Conservation (phyloP, 1,140 invertebrate species). For the Trypoxylus dichotomus region DNA sequence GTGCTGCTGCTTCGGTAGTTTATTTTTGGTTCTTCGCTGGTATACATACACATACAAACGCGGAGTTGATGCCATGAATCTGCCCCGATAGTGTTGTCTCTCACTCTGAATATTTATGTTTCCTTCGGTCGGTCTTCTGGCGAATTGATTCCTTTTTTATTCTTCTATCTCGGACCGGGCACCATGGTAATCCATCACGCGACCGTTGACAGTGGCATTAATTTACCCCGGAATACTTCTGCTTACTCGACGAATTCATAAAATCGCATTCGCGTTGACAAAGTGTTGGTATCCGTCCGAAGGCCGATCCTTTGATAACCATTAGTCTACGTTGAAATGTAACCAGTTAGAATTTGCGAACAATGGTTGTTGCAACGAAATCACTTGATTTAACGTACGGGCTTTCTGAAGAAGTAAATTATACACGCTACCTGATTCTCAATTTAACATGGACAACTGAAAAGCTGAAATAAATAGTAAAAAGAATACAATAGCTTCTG, state of each 20-base stretch:
- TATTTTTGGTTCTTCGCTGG: slow-evolving; percentile 31
- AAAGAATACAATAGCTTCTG: background rate
- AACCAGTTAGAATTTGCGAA: background rate
- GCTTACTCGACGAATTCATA: slow-evolving; percentile 21
- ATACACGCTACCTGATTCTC: background rate
- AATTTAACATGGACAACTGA: background rate
- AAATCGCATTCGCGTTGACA: slow-evolving; percentile 2
- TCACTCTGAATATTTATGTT: slow-evolving; percentile 35
- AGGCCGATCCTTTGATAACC: background rate
- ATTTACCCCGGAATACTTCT: slow-evolving; percentile 16
- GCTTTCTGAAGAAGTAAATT: background rate
- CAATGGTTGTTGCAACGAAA: background rate
- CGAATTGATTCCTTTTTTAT: slow-evolving; percentile 36
- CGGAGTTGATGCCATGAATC: slow-evolving; percentile 33
- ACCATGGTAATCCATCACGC: background rate
- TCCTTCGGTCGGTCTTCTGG: slow-evolving; percentile 30
- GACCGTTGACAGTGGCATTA: slow-evolving; percentile 9
- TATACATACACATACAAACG: background rate
- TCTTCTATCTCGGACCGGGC: slow-evolving; percentile 7
- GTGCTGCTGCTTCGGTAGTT: slow-evolving; percentile 27
- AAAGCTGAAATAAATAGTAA: background rate
- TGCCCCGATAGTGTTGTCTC: slow-evolving; percentile 35
- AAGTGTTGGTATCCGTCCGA: slow-evolving; percentile 15
- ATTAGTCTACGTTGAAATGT: slow-evolving; percentile 3
- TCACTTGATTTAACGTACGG: background rate